These are phyloP conservation scores for Ceryle rudis DNA, from an alignment of 2,797 vertebrate genomes.

Conservation along the genomic window DNA sequence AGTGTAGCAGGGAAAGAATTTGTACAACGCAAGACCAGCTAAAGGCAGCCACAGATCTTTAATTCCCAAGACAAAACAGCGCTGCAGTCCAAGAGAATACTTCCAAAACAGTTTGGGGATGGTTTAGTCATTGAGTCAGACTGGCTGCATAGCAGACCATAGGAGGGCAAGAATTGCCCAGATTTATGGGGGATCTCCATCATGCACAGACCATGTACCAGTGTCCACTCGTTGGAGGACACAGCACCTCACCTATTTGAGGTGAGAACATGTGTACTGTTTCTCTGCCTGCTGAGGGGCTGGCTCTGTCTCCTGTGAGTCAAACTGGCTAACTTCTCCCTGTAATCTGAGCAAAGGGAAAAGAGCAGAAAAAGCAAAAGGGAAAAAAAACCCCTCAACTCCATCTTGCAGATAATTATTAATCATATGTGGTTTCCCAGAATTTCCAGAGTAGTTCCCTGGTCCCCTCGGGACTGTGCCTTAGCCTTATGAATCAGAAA, in stretches of 20 bases:
- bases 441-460: neutral
- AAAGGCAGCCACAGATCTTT: neutral
- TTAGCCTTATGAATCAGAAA: slow-evolving; percentile 23
- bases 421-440: neutral
- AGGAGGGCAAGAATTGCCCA: neutral
- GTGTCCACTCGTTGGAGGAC: neutral
- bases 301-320: neutral
- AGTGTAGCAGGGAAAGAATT: neutral
- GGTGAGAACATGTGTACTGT: neutral
- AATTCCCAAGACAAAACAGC: neutral
- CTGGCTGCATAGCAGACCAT: neutral
- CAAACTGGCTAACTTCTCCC: neutral
- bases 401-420: slow-evolving; percentile 31
- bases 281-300: neutral
- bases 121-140: neutral
- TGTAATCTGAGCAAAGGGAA: neutral
- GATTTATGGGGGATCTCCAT: neutral
- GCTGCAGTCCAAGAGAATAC: neutral
- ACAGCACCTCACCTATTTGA: neutral
- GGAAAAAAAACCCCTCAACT: neutral
- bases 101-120: neutral
- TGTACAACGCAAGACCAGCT: neutral
- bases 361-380: neutral
- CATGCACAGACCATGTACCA: neutral
- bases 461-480: neutral